Evolutionary conservation across 2,797 vertebrate species (phyloP), one percentile per base, ranked within the genome.

Genomic region (Anabacerthia variegaticeps): DNA sequence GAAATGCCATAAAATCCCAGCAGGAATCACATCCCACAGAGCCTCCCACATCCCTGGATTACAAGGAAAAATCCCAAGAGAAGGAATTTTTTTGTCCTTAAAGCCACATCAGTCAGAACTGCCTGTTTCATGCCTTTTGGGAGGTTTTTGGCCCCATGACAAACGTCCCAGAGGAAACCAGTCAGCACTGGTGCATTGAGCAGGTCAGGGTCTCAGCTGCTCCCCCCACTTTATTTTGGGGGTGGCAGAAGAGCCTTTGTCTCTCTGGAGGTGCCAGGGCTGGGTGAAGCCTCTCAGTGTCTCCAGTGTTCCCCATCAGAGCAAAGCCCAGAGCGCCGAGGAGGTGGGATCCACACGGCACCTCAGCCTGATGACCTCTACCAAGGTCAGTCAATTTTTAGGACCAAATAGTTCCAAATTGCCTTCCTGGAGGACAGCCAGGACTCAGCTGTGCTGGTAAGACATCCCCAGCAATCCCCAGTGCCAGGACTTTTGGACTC

Each of bases 361-460:
- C 56, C 51, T 68, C 26, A 0, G 51, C 44, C 76, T 68, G 36
- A 54, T 0, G 69, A 92, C 95, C 95, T 94, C 90, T 86, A 30
- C 55, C 93, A 96, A 95, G 95, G 95, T 92, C 91, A 92, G 34
- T 3, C 52, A 32, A 12, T 9, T 69, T 89, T 92, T 84, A 78
- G 32, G 39, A 69, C 14, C 46, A 86, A 36, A 81, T 17, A 49
- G 34, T 62, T 41, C 66, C 48, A 49, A 88, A 59, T 0, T 49
- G 55, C 5, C 30, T 52, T 74, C 78, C 51, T 3, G 2, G 37
- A 39, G 20, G 41, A 26, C 12, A 82, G n/a, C n/a, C 7, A 5
- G 34, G 52, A 24, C 48, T 39, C 2, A 0, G 27, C 36, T 56
- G 56, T 83, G 32, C 54, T 3, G 1, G 14, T 30, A 22, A 54